Percentiles rank a stretch among this genome's conserved stretches.
These are phyloP conservation scores for Baryphthengus martii DNA, from an alignment of 2,113 vertebrate species.

Conservation along the genomic window DNA sequence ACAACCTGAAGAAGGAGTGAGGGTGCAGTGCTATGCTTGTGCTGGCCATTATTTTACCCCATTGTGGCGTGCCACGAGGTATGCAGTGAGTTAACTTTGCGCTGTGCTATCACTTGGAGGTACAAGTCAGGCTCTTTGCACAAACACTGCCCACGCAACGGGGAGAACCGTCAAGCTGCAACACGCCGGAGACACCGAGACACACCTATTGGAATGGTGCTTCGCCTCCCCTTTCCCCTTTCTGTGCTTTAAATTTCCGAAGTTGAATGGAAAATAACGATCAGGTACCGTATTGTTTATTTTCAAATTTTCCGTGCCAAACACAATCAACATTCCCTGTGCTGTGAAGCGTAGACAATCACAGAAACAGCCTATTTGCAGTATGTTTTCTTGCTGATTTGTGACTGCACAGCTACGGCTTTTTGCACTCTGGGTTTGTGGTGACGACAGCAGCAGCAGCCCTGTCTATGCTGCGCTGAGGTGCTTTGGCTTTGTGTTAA, in stretches of 20 bases:
- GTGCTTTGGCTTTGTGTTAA: not conserved
- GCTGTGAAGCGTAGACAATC: fast-evolving
- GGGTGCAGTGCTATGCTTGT: fast-evolving
- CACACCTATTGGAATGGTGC: not conserved
- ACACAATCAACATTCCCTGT: fast-evolving
- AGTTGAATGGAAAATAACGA: not conserved
- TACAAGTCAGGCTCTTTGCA: not conserved
- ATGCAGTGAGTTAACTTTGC: not conserved
- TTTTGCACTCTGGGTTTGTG: not conserved
- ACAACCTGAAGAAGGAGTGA: fast-evolving
- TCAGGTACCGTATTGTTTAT: not conserved
- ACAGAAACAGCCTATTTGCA: fast-evolving
- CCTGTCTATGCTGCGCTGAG: fast-evolving
- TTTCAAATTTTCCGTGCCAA: not conserved
- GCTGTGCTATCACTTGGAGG: not conserved
- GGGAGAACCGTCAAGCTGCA: not conserved
- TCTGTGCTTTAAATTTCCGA: not conserved
- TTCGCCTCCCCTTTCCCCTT: not conserved
- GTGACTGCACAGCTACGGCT: fast-evolving
- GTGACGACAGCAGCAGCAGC: not conserved
- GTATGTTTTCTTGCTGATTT: fast-evolving
- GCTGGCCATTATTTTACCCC: fast-evolving
- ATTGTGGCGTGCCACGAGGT: not conserved
- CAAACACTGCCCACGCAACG: not conserved
- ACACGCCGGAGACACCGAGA: not conserved